Base-by-base conservation (phyloP, 2,797 vertebrate genomes). In the Anableps anableps region DNA sequence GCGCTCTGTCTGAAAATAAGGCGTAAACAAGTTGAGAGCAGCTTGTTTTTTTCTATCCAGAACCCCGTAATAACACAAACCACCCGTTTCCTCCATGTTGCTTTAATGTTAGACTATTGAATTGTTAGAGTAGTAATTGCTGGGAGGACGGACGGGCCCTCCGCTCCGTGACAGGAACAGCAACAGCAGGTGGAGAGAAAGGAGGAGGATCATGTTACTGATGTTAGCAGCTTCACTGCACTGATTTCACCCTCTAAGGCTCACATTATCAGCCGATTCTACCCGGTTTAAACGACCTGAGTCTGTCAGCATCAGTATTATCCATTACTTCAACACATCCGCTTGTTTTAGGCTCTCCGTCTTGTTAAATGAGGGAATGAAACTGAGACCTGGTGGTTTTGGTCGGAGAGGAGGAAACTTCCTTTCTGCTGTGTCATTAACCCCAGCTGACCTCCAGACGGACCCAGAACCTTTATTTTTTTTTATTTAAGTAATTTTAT, bases 101-200 rank as follows among this genome's bases (percentile, higher is more conserved):
- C 17, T 31, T 51, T 2, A n/a, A 2, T 68, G 0, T 26, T 11
- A 0, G 4, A 2, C 0, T 6, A 0, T 9, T 71, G 26, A 13
- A 31, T n/a, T n/a, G 50, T 38, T 23, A 0, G 34, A 31, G 0
- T 0, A 5, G 1, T 11, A 1, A 0, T 38, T n/a, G 8, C 7
- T 26, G 79, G 29, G 17, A 29, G 66, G 38, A 43, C 36, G 78
- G 51, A 83, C 68, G 68, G 89, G 85, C 85, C 84, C 82, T 72
- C 21, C 64, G 79, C 7, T 82, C 77, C 80, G 47, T 85, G 83
- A 86, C 85, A 88, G 85, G 68, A 21, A 58, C 72, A 78, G 76
- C 16, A 17, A 60, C 72, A 78, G 77, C 21, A 80, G 75, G 60
- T 68, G 77, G 29, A 38, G 5, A 66, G 45, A n/a, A 8, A 51